These are phyloP conservation scores for Caenorhabditis japonica DNA, from an alignment of 2,888 invertebrate genomes.

Conservation along the genomic window DNA sequence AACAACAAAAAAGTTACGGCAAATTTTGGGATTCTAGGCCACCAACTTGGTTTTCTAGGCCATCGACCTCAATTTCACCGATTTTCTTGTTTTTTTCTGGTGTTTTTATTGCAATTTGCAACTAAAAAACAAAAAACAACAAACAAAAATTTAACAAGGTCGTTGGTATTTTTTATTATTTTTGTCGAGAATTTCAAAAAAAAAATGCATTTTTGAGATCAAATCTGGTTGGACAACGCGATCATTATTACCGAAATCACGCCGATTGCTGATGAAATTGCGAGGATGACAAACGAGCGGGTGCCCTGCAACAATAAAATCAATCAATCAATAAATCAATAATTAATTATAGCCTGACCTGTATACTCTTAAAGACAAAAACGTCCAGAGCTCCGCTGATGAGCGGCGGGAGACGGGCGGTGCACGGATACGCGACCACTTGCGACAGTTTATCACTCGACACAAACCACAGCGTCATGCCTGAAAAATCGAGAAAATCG, in stretches of 20 bases:
- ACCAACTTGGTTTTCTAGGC: too few relatives aligned
- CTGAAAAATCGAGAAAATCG: slow-evolving; percentile 45
- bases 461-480: slow-evolving; percentile 79
- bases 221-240: slow-evolving; percentile 67
- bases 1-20: too few relatives aligned
- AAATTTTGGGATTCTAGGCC: too few relatives aligned
- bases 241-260: slow-evolving; percentile 71
- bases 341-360: slow-evolving; percentile 33
- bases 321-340: not conserved
- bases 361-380: slow-evolving; percentile 67
- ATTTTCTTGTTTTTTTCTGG: too few relatives aligned
- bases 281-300: slow-evolving; percentile 58
- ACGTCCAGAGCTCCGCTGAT: slow-evolving; percentile 72
- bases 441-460: slow-evolving; percentile 79
- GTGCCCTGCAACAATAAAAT: slow-evolving; percentile 54
- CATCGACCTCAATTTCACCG: too few relatives aligned
- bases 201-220: too few relatives aligned
- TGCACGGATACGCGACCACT: slow-evolving; percentile 79
- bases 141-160: too few relatives aligned
- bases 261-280: slow-evolving; percentile 63
- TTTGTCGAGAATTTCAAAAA: too few relatives aligned
- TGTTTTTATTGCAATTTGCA: too few relatives aligned
- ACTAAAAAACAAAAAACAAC: too few relatives aligned
- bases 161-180: too few relatives aligned
- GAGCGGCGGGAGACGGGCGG: slow-evolving; percentile 77